phyloP scores from a whole-genome alignment of 2,797 vertebrate species.

The Cygnus olor region DNA sequence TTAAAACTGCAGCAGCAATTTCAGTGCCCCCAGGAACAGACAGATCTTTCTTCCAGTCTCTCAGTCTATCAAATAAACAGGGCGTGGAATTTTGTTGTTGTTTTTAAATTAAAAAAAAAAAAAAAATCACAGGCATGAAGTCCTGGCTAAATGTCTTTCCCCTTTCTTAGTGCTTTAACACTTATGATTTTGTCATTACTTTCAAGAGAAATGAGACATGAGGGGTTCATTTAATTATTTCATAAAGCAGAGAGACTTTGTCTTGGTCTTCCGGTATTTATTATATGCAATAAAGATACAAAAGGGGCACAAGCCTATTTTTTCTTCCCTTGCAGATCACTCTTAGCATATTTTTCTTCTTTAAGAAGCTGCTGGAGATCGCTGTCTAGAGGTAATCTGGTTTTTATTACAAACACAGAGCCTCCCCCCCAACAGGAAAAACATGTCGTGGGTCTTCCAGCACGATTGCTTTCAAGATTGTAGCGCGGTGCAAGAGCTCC shows the following conservation, averaged over 20 bases:
- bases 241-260: neutral
- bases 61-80: neutral
- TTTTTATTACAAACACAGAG: conserved; percentile 9
- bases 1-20: neutral
- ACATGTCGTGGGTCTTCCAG: neutral
- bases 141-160: neutral
- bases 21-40: neutral
- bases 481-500: neutral
- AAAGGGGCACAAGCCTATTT: neutral
- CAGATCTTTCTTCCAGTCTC: neutral
- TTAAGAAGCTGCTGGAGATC: neutral
- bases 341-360: neutral
- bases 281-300: neutral
- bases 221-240: neutral
- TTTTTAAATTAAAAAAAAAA: neutral
- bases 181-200: neutral
- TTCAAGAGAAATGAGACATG: neutral
- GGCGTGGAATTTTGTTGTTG: neutral
- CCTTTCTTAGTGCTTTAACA: neutral
- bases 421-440: conserved; percentile 37
- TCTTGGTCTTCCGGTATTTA: neutral
- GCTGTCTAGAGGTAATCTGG: neutral
- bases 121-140: neutral
- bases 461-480: conserved; percentile 18
- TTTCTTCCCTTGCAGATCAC: neutral